Percentiles rank a stretch among this genome's conserved stretches.
phyloP scores from a whole-genome alignment of 2,888 invertebrate species.

The Dysmachus trigonus region DNA sequence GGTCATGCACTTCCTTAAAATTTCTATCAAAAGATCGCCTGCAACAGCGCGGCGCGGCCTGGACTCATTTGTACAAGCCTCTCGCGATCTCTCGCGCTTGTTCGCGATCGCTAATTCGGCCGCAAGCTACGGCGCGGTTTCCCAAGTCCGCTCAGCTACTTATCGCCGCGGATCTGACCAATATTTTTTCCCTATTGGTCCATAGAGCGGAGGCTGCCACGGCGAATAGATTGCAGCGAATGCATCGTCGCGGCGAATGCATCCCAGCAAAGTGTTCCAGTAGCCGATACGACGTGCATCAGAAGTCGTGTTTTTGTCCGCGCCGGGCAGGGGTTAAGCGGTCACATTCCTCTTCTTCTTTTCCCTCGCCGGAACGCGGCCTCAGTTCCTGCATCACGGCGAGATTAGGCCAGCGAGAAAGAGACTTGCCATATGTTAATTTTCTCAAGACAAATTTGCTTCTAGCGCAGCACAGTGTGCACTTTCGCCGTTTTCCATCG shows the following conservation, averaged over 20 bases:
- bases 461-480: not conserved
- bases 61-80: not conserved
- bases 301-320: not conserved
- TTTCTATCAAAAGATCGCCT: not conserved
- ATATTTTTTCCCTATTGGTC: not conserved
- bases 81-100: not conserved
- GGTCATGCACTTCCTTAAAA: not conserved
- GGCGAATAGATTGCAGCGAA: too few species aligned
- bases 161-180: constrained; percentile 7
- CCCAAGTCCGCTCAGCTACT: not conserved
- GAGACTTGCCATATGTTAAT: constrained; percentile 29
- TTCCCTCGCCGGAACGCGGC: not conserved
- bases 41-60: not conserved
- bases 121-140: not conserved
- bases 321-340: constrained; percentile 14
- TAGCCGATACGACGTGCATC: not conserved
- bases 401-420: constrained; percentile 5
- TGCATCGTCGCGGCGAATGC: not conserved
- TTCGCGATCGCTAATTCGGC: not conserved
- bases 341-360: constrained; percentile 27
- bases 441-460: not conserved
- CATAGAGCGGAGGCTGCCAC: not conserved
- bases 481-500: constrained; percentile 1
- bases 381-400: not conserved
- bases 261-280: not conserved